Evolutionary conservation across 2,888 invertebrate genomes (phyloP), one percentile per base, ranked within the genome.

Genomic region (Mamestra brassicae): DNA sequence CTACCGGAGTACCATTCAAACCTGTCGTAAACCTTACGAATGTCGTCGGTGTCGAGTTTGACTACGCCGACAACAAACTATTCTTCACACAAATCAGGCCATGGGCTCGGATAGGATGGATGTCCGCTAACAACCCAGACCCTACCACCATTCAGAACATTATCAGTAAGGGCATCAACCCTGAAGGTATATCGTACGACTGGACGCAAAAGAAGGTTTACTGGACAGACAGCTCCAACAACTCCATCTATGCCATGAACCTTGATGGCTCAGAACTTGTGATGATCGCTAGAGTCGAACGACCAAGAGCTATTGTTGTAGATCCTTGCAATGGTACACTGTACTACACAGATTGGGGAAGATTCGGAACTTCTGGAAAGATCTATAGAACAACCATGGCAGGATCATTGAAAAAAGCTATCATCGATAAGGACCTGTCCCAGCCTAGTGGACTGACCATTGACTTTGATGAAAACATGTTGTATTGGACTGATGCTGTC

Each of bases 201-300:
- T 99, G 99, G 99, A 99, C 99, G 0, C 99, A 99, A 87, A 98
- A 98, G 92, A 99, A 99, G 93, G 97, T 99, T 55, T 99, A 99
- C 93, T 99, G 99, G 99, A 99, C 99, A 0, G 99, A 99, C 90
- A 99, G 99, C 47, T 98, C 98, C 0, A 99, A 99, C 88, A 99
- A 98, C 88, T 98, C 98, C 15, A 99, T 99, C 73, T 99, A 99
- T 89, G 98, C 99, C 0, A 99, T 99, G 98, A 99, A 99, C 91
- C 95, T 98, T 38, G 98, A 99, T 90, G 98, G 99, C 3, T 97
- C 98, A 0, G 98, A 98, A 87, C 94, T 98, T 65, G 98, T 99
- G 0, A 99, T 99, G 98, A 99, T 99, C 74, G 98, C 99, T 0
- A 97, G 98, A 88, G 99, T 99, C 0, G 99, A 99, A 92, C 97